Conservation (phyloP, 2,888 invertebrate species). For the Neria commutata region DNA sequence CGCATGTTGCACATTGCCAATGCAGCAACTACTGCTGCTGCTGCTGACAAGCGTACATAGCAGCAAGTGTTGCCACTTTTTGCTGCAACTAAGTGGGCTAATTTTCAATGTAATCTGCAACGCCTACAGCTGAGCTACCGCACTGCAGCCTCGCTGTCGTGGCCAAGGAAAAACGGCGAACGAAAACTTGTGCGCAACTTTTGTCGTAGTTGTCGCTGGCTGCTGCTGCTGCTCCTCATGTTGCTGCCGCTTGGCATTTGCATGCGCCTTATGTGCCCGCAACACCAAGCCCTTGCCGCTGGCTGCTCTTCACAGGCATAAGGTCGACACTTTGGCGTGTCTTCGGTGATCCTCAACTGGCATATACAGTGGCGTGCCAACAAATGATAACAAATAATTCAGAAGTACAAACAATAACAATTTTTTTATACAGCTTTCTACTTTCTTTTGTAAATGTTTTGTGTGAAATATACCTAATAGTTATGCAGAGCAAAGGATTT, state of each 20-base stretch:
- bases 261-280: background rate
- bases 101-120: slow-evolving; percentile 51
- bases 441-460: too few relatives aligned
- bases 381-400: too few relatives aligned
- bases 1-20: background rate
- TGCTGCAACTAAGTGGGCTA: slow-evolving; percentile 46
- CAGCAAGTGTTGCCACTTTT: slow-evolving; percentile 22
- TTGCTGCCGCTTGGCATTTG: background rate
- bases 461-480: too few relatives aligned
- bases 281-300: too few relatives aligned
- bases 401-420: too few relatives aligned
- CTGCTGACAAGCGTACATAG: slow-evolving; percentile 8
- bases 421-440: too few relatives aligned
- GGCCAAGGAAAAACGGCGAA: background rate
- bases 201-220: background rate
- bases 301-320: too few relatives aligned
- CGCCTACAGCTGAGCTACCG: slow-evolving; percentile 32
- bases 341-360: background rate
- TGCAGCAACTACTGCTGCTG: background rate
- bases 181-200: background rate
- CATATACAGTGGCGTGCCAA: too few relatives aligned
- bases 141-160: too few relatives aligned
- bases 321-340: background rate
- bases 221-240: background rate
- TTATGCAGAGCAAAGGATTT: too few relatives aligned